A percentile compares a stretch with the other conserved stretches of the same genome.
phyloP scores from a whole-genome alignment of 2,888 invertebrate genomes.

The Caenorhabditis doughertyi region DNA sequence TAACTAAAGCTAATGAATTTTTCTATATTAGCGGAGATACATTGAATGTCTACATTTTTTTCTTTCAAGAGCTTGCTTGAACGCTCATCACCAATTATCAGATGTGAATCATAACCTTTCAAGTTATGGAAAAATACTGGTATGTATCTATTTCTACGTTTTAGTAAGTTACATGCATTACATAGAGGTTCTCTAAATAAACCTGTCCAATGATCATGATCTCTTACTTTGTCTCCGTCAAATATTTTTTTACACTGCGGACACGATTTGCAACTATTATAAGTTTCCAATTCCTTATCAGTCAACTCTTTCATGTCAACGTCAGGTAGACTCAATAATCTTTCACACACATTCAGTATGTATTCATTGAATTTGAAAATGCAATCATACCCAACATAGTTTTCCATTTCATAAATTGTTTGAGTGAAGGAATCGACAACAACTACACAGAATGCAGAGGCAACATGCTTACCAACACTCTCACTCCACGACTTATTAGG shows the following conservation, averaged over 20 bases:
- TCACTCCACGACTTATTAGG: conserved; percentile 59
- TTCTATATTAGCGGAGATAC: conserved; percentile 67
- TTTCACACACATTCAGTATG: too few species aligned
- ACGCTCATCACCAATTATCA: conserved; percentile 55
- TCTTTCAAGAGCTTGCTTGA: conserved; percentile 42
- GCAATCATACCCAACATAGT: conserved; percentile 42
- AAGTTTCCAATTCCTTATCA: conserved; percentile 29
- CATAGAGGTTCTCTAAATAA: conserved; percentile 64
- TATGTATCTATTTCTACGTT: conserved; percentile 67
- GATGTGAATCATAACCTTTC: conserved; percentile 71
- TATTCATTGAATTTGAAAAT: conserved; percentile 51
- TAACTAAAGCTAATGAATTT: conserved; percentile 72
- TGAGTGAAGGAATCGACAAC: conserved; percentile 64
- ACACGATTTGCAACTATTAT: conserved; percentile 22
- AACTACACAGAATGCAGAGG: conserved; percentile 63
- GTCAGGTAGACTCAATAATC: conserved; percentile 14
- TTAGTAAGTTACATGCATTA: conserved; percentile 55
- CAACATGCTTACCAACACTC: conserved; percentile 63
- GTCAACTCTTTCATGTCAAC: conserved; percentile 38
- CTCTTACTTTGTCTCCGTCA: conserved; percentile 51
- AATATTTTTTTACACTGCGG: conserved; percentile 26
- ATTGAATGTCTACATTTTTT: conserved; percentile 48
- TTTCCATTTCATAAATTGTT: conserved; percentile 22
- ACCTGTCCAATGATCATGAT: conserved; percentile 68
- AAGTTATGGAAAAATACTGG: conserved; percentile 72